Conservation (phyloP, 35 echinoderm and acorn worm genomes). For the Hemicentrotus pulcherrimus region DNA sequence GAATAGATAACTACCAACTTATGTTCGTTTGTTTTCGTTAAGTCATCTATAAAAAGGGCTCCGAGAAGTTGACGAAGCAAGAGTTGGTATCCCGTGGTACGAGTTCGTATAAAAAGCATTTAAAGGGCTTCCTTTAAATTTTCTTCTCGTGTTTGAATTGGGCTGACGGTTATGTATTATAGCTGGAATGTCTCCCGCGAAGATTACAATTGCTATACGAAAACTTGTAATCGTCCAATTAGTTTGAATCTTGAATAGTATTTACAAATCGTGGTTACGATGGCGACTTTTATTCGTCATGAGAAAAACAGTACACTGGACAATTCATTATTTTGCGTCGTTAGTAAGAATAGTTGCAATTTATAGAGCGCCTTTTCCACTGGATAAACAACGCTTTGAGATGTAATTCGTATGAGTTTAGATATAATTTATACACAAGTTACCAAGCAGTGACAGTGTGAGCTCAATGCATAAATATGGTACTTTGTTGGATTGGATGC, state of each 20-base stretch:
- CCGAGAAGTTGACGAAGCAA: background rate
- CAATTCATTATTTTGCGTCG: too few species aligned
- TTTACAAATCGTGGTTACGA: background rate
- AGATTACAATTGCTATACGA: background rate
- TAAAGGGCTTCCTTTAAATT: background rate
- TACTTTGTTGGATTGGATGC: too few species aligned
- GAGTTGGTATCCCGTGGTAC: background rate
- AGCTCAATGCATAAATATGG: too few species aligned
- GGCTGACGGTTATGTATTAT: background rate
- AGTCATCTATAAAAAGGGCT: background rate
- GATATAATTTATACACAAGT: too few species aligned
- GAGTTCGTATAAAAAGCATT: background rate
- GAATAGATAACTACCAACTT: background rate
- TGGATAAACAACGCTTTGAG: too few species aligned
- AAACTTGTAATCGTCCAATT: background rate
- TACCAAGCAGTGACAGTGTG: too few species aligned
- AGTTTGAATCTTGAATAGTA: background rate
- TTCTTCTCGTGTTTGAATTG: background rate
- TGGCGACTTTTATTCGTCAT: background rate
- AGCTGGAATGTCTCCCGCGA: background rate
- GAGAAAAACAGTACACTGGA: too few species aligned
- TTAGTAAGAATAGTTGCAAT: too few species aligned
- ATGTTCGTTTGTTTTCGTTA: background rate
- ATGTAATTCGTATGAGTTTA: too few species aligned
- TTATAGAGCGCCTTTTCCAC: too few species aligned